phyloP scores from a whole-genome alignment of 2,797 vertebrate species.

The Erithacus rubecula region DNA sequence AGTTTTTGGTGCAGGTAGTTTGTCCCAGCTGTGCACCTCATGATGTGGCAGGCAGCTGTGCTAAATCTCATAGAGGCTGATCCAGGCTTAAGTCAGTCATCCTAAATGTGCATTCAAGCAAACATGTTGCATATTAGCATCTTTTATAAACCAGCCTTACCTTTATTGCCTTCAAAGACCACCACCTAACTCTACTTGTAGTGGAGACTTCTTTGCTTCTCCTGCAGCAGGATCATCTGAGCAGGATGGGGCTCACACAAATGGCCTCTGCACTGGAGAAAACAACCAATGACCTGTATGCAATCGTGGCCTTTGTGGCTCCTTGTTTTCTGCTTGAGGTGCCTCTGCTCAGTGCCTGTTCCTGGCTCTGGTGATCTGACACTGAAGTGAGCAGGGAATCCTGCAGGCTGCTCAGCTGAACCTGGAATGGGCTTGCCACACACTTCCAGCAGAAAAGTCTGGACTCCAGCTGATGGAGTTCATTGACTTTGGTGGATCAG shows the following conservation, averaged over 20 bases:
- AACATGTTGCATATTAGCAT: rapidly evolving
- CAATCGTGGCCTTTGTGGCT: neutral
- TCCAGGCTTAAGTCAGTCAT: neutral
- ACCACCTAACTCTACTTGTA: neutral
- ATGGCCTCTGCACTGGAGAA: neutral
- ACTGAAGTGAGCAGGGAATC: neutral
- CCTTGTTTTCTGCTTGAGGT: neutral
- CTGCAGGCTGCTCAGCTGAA: neutral
- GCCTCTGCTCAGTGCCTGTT: neutral
- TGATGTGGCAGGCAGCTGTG: neutral
- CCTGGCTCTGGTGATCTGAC: neutral
- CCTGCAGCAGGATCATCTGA: neutral
- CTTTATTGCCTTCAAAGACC: neutral
- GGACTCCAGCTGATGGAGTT: neutral
- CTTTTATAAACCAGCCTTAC: neutral
- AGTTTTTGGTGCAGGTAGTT: neutral
- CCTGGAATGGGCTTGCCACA: neutral
- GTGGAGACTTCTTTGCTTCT: neutral
- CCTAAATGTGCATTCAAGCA: neutral
- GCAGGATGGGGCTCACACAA: neutral
- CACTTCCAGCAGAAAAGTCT: neutral
- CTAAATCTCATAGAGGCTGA: neutral
- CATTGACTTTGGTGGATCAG: neutral
- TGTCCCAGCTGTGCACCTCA: neutral
- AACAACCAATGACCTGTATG: neutral